Evolutionary conservation across 2,113 vertebrate species (phyloP), one percentile per base, ranked within the genome.

Genomic region (Chrysemys picta): DNA sequence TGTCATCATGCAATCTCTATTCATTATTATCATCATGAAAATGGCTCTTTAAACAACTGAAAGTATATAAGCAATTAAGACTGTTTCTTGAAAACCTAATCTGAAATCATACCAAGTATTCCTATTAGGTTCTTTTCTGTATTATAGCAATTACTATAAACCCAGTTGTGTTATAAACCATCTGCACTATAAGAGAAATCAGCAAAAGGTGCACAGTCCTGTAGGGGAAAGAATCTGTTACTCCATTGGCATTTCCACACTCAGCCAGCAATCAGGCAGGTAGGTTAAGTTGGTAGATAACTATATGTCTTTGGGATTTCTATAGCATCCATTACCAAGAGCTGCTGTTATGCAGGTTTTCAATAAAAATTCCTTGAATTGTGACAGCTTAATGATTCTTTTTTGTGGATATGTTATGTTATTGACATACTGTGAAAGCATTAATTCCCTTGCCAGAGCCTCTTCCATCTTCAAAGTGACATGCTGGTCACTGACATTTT

Each of bases 21-120:
- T 83, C 35, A 49, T 92, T 96, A 89, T 86, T 95, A 95, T 76
- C 7, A 78, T 78, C 4, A 78, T 78, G 75, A 78, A 95, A 96
- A 11, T 24, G 42, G 6, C 22, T 86, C 62, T 84, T 88, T 89
- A 82, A 92, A 92, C 87, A 92, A 97, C 92, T 62, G 2, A 4
- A 95, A 53, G 92, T 25, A 87, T 25, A 89, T 0, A 91, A 16
- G 87, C 91, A 86, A 84, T 79, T 93, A 62, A 90, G 27, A 19
- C 84, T 9, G 25, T 91, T 93, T 57, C 84, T 89, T 85, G 25
- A 91, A 96, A 93, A 88, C 24, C n/a, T 83, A 85, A 90, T 54
- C 59, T 89, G 38, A 95, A 96, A 89, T 29, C n/a, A 53, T 29
- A 52, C 62, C 17, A 38, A 72, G 65, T 72, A 72, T 21, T 72